Evolutionary conservation across 2,797 vertebrate species (phyloP).

Genomic region (Cirrhinus molitorella): DNA sequence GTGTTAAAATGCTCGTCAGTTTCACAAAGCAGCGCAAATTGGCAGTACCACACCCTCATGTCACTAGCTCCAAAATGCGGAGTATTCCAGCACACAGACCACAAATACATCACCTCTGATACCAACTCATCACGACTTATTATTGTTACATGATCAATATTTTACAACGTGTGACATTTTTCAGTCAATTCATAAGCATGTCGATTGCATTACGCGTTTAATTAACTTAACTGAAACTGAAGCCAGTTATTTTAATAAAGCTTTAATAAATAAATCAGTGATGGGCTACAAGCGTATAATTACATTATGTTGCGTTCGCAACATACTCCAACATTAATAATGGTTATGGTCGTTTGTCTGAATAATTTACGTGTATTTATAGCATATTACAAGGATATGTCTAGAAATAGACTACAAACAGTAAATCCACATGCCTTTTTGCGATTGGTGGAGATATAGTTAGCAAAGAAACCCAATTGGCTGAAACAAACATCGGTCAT

Average conservation of each 20-base stretch:
- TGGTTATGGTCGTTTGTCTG: background rate
- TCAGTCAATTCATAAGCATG: background rate
- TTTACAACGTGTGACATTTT: constrained; percentile 8
- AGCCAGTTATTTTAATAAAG: background rate
- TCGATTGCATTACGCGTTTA: background rate
- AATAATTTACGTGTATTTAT: constrained; percentile 7
- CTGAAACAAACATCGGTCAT: constrained; percentile 1
- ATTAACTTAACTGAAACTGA: background rate
- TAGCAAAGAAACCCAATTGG: constrained; percentile 2
- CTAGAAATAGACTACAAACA: constrained; percentile 18
- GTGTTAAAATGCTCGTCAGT: background rate
- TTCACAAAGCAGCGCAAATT: constrained; percentile 29
- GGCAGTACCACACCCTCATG: background rate
- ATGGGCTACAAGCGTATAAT: background rate
- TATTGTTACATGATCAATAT: background rate
- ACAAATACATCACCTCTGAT: constrained; percentile 36
- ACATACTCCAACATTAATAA: background rate
- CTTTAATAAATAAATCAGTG: background rate
- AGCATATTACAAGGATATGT: constrained; percentile 5
- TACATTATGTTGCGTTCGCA: background rate
- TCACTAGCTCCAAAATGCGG: background rate
- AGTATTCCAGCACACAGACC: constrained; percentile 24
- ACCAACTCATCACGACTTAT: background rate
- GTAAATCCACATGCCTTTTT: background rate
- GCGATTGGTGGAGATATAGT: constrained; percentile 18